Evolutionary conservation across 2,113 vertebrate species (phyloP).

Genomic region (Struthidea cinerea): DNA sequence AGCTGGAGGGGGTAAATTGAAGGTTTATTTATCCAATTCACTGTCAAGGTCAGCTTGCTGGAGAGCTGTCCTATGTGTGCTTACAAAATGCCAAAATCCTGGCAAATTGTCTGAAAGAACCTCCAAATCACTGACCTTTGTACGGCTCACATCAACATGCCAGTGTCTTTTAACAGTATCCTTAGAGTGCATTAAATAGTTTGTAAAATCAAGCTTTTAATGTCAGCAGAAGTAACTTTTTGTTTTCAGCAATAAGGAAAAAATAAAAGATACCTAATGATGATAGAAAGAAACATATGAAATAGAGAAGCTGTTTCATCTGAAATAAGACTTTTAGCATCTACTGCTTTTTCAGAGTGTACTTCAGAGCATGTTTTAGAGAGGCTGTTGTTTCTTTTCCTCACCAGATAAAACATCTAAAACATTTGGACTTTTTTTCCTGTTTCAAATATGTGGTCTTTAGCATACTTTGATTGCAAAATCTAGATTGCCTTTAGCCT

Average conservation of each 20-base stretch:
- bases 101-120: slow-evolving; percentile 90
- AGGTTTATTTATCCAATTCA: slow-evolving; percentile 99
- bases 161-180: slow-evolving; percentile 85
- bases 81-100: slow-evolving; percentile 99
- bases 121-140: slow-evolving; percentile 99
- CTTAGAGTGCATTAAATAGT: slow-evolving; percentile 86
- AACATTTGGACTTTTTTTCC: neutral
- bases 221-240: slow-evolving; percentile 67
- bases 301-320: neutral
- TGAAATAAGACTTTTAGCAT: neutral
- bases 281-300: neutral
- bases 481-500: neutral
- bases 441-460: neutral
- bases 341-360: neutral
- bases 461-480: neutral
- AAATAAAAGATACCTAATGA: neutral
- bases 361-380: neutral
- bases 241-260: slow-evolving; percentile 39
- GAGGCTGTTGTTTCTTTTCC: neutral
- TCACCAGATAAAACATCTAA: neutral
- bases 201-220: slow-evolving; percentile 73
- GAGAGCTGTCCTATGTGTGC: slow-evolving; percentile 94
- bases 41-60: slow-evolving; percentile 99
- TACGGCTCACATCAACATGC: slow-evolving; percentile 89
- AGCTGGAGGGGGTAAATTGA: slow-evolving; percentile 96